Percentiles rank a stretch among this genome's conserved stretches.
Evolutionary conservation across 1,140 invertebrate species (phyloP).

Genomic region (Papilio aristodemus): DNA sequence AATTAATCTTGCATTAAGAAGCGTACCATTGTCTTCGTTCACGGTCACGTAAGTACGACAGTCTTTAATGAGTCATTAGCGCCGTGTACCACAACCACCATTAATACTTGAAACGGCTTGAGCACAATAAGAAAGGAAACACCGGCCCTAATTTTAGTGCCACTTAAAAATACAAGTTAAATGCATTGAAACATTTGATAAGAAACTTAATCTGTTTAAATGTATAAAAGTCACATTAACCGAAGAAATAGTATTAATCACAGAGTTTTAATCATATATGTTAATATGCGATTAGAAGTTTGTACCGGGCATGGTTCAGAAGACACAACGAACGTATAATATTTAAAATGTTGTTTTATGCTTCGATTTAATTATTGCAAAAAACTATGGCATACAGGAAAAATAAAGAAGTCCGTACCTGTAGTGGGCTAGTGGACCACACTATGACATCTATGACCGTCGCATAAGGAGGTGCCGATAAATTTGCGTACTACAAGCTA

Average conservation of each 20-base stretch:
- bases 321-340: too few species aligned
- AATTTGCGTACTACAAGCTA: too few species aligned
- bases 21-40: conserved; percentile 35
- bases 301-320: background rate
- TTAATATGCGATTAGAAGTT: background rate
- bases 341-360: too few species aligned
- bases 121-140: conserved; percentile 54
- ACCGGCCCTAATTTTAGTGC: conserved; percentile 43
- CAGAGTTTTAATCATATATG: conserved; percentile 9
- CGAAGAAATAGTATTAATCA: background rate
- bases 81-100: conserved; percentile 66
- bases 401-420: too few species aligned
- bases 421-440: too few species aligned
- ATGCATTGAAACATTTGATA: conserved; percentile 60
- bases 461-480: too few species aligned
- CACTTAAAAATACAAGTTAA: conserved; percentile 53
- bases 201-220: conserved; percentile 44
- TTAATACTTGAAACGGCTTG: conserved; percentile 51
- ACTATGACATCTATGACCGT: too few species aligned
- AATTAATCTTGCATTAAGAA: conserved; percentile 25
- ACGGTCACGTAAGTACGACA: conserved; percentile 54
- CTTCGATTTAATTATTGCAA: too few species aligned
- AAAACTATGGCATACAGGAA: too few species aligned
- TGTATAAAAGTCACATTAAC: conserved; percentile 32
- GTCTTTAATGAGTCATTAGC: conserved; percentile 65